Evolutionary conservation across 92 coral and sea anemone species (phyloP).

Genomic region (Micromussa lordhowensis): DNA sequence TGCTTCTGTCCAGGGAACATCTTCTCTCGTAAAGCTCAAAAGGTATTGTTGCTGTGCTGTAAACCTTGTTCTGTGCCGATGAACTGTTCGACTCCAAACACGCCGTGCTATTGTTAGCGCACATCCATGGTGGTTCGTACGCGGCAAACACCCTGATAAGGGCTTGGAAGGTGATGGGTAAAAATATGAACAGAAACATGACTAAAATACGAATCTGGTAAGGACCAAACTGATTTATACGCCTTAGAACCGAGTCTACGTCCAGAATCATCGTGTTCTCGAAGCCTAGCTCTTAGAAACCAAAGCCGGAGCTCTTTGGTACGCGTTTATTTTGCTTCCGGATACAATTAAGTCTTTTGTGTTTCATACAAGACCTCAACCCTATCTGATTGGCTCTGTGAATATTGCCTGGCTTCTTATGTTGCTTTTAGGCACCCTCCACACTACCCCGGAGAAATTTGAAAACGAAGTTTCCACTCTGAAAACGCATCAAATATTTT

Average conservation of each 20-base stretch:
- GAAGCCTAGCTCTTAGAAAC: not conserved
- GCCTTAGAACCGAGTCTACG: constrained; percentile 75
- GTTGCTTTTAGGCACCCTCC: no score
- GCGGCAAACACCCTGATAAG: constrained; percentile 91
- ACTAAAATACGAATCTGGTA: constrained; percentile 82
- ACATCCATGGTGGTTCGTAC: constrained; percentile 96
- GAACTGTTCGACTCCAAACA: constrained; percentile 65
- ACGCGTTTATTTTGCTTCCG: not conserved
- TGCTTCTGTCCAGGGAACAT: constrained; percentile 71
- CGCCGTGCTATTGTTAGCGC: constrained; percentile 69
- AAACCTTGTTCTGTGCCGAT: constrained; percentile 51
- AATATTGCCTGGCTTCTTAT: no score
- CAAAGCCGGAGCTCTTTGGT: not conserved
- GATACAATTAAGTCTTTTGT: no score
- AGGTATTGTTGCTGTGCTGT: constrained; percentile 76
- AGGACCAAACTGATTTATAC: constrained; percentile 87
- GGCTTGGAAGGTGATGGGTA: constrained; percentile 87
- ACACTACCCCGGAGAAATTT: no score
- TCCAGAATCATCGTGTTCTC: constrained; percentile 32
- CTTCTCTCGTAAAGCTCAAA: constrained; percentile 68
- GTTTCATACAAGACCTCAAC: no score
- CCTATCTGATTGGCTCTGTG: no score
- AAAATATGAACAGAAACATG: constrained; percentile 81
- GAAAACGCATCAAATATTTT: no score
- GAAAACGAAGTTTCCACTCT: no score